Conservation (phyloP, 2,113 vertebrate genomes). For the Laticauda laticaudata region DNA sequence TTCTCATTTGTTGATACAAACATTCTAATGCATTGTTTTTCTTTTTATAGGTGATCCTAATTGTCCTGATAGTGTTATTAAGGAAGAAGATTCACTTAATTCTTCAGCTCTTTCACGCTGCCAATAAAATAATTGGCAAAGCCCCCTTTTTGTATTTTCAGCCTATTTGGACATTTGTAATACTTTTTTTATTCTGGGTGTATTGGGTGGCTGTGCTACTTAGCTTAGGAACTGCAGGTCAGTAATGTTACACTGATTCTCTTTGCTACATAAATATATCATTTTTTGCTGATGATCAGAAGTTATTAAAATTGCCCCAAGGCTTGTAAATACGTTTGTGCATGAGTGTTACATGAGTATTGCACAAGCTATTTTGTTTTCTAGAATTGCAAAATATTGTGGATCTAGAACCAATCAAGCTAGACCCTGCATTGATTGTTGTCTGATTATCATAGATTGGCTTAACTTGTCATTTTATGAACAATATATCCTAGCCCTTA, state of each 20-base stretch:
- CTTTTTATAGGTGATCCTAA: conserved; percentile 65
- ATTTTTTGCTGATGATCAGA: background rate
- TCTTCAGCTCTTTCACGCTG: conserved; percentile 67
- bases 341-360: background rate
- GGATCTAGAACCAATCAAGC: conserved; percentile 4
- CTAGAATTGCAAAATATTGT: background rate
- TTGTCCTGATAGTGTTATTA: conserved; percentile 62
- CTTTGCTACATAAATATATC: background rate
- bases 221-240: conserved; percentile 79
- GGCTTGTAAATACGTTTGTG: too few relatives aligned
- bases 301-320: background rate
- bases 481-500: background rate
- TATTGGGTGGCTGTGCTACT: conserved; percentile 78
- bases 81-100: conserved; percentile 63
- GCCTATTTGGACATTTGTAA: conserved; percentile 73
- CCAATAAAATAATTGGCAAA: conserved; percentile 63
- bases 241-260: conserved; percentile 18
- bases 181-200: conserved; percentile 74
- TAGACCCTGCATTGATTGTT: background rate
- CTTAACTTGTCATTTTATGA: background rate
- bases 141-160: conserved; percentile 73
- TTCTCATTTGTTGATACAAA: conserved; percentile 18
- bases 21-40: conserved; percentile 29
- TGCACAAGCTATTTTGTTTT: background rate
- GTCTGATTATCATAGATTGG: background rate